These are phyloP conservation scores for Lepas anatifera DNA, from an alignment of 2,888 invertebrate species.

Conservation along the genomic window DNA sequence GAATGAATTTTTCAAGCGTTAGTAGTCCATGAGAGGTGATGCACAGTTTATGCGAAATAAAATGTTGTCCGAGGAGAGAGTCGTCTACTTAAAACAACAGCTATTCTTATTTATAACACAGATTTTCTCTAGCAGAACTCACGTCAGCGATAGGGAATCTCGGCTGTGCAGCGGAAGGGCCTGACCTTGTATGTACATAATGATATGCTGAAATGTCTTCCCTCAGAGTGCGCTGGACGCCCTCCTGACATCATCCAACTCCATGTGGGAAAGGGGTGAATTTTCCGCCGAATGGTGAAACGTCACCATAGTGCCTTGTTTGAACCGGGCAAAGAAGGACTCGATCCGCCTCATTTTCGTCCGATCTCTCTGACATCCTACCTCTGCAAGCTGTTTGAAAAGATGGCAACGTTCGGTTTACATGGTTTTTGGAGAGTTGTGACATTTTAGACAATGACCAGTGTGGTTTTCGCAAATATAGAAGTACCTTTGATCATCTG, in stretches of 20 bases:
- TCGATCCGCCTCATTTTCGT: not conserved
- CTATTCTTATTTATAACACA: too few relatives aligned
- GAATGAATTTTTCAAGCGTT: too few relatives aligned
- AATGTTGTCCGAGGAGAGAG: too few relatives aligned
- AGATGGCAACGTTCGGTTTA: not conserved
- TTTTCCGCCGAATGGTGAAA: not conserved
- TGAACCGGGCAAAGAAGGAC: not conserved
- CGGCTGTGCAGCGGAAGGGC: too few relatives aligned
- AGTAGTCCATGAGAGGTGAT: too few relatives aligned
- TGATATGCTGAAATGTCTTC: not conserved
- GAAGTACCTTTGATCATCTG: too few relatives aligned
- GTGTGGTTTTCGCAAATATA: not conserved
- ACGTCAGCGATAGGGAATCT: too few relatives aligned
- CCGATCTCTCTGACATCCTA: not conserved
- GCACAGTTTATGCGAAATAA: too few relatives aligned
- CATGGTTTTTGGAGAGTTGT: not conserved
- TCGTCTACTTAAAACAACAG: too few relatives aligned
- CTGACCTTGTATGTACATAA: not conserved
- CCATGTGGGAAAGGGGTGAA: not conserved
- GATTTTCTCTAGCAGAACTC: too few relatives aligned
- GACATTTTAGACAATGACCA: not conserved
- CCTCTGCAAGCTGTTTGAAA: not conserved
- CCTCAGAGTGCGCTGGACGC: too few relatives aligned
- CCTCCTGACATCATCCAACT: not conserved
- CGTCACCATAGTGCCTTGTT: not conserved